These are phyloP conservation scores for Poeciliopsis infans DNA, from an alignment of 2,797 vertebrate genomes.

Conservation along the genomic window DNA sequence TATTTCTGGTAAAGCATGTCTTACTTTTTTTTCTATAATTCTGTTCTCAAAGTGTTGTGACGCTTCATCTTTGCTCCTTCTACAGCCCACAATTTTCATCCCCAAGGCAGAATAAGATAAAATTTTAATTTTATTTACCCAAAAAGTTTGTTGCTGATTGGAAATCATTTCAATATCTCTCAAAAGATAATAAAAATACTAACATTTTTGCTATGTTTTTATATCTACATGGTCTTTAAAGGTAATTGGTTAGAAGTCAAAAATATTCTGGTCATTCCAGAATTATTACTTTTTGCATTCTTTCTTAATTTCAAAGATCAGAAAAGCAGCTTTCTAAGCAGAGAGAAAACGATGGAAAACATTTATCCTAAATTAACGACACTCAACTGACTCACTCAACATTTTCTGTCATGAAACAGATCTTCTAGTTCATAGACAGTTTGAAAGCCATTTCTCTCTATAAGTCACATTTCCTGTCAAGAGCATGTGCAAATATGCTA, in stretches of 20 bases:
- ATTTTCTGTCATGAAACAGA: conserved; percentile 9
- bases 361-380: conserved; percentile 15
- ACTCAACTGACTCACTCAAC: conserved; percentile 17
- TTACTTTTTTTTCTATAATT: background rate
- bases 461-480: conserved; percentile 37
- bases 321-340: background rate
- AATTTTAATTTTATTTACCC: background rate
- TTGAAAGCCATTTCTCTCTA: conserved; percentile 20
- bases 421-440: conserved; percentile 7
- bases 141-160: background rate
- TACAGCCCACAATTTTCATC: background rate
- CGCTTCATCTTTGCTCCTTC: background rate
- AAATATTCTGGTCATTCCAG: background rate
- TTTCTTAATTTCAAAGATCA: conserved; percentile 15
- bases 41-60: background rate
- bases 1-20: conserved; percentile 22
- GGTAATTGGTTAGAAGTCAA: background rate
- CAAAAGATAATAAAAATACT: background rate
- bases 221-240: background rate
- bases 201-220: background rate
- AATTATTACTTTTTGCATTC: background rate
- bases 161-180: background rate
- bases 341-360: conserved; percentile 9
- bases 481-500: conserved; percentile 40
- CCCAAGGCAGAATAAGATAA: background rate